Evolutionary conservation across 2,113 vertebrate genomes (phyloP), one percentile per base, ranked within the genome.

Genomic region (Thryonomys swinderianus): DNA sequence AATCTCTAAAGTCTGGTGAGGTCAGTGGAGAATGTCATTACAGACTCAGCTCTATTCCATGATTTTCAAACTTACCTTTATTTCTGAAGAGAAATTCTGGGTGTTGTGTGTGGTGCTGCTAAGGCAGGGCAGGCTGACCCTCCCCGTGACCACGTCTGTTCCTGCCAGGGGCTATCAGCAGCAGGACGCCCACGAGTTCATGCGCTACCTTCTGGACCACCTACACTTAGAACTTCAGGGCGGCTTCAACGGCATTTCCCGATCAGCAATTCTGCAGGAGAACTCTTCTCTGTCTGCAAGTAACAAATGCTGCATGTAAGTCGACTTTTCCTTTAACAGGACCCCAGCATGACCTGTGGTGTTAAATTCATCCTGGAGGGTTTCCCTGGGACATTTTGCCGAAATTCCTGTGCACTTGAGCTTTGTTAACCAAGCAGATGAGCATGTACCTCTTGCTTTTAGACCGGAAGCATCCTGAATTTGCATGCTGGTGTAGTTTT

Each of bases 101-200:
- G 6, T 55, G 5, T 78, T 9, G 30, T 2, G 7, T 34, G 4
- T 48, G n/a, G 20, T 45, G 11, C 14, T 79, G 7, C 9, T 25
- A 14, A n/a, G 17, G 18, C 66, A 7, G 11, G 34, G 55, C 7
- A 13, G 37, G 53, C 27, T 79, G 64, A 55, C 6, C 40, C 51
- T n/a, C n/a, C 32, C 3, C 37, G 11, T 30, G 2, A 53, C 55
- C 93, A 84, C 90, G 23, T 98, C 93, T 82, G 12, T 61, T 95
- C 76, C 23, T 97, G 95, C n/a, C 93, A 99, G 99, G 98, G 99
- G 99, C 7, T 99, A 99, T 96, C 99, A 99, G 98, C 99, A 99
- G 95, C 99, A 99, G 98, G 99, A 99, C 40, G 99, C 99, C 88
- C 99, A 99, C 0, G 99, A 99, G 96, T 99, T 99, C 97, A 99